These are phyloP conservation scores for Lycodopsis pacificus DNA, from an alignment of 2,797 vertebrate genomes.

Conservation along the genomic window DNA sequence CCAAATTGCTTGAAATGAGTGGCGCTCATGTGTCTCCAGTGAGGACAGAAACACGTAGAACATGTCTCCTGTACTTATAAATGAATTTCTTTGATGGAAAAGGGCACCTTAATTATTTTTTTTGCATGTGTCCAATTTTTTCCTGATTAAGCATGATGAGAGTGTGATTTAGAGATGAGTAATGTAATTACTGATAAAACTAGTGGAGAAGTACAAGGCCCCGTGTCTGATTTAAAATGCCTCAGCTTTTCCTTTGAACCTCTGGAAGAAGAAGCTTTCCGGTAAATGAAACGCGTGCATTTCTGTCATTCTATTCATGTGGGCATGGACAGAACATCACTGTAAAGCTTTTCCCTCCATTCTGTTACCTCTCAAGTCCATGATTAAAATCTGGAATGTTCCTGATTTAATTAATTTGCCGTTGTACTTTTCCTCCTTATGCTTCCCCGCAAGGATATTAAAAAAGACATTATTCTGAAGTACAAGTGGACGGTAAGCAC, in stretches of 20 bases:
- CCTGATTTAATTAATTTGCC: conserved; percentile 79
- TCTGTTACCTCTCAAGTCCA: conserved; percentile 65
- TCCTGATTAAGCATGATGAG: conserved; percentile 76
- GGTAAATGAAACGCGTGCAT: conserved; percentile 67
- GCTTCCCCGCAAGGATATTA: conserved; percentile 67
- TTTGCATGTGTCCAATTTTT: conserved; percentile 71
- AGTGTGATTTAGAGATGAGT: conserved; percentile 76
- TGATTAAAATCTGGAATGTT: conserved; percentile 82
- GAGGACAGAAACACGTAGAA: conserved; percentile 7
- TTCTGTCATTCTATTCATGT: conserved; percentile 65
- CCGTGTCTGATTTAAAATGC: conserved; percentile 74
- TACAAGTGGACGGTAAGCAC: conserved; percentile 69
- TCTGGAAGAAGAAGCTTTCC: conserved; percentile 48
- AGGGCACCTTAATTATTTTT: conserved; percentile 72
- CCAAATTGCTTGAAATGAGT: conserved; percentile 51
- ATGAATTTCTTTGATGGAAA: conserved; percentile 75
- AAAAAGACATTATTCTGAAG: conserved; percentile 66
- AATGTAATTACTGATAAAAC: conserved; percentile 82
- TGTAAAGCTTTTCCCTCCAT: conserved; percentile 60
- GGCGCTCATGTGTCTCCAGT: conserved; percentile 29
- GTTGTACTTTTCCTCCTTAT: conserved; percentile 57
- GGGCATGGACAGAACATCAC: conserved; percentile 60
- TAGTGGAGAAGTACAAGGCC: conserved; percentile 63
- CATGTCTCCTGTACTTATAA: conserved; percentile 60
- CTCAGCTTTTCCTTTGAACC: conserved; percentile 75